Conservation (phyloP, 1,140 invertebrate species). For the Aphis craccivora region DNA sequence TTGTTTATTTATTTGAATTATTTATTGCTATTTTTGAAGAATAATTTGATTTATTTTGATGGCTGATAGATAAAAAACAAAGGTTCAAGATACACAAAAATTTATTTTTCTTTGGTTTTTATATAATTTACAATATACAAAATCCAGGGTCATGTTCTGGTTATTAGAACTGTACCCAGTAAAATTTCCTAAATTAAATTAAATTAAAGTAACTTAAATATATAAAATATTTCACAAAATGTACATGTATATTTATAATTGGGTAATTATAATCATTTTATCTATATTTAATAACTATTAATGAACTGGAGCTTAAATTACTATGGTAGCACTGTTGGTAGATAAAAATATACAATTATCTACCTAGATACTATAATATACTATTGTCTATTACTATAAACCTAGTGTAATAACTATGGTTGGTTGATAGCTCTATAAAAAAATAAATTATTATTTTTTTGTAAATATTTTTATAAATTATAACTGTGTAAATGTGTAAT, state of each 20-base stretch:
- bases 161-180: background rate
- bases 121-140: conserved; percentile 12
- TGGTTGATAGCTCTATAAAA: background rate
- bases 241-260: background rate
- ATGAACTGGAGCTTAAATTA: background rate
- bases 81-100: background rate
- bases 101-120: conserved; percentile 37
- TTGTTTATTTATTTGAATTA: background rate
- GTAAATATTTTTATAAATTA: background rate
- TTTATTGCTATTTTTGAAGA: background rate
- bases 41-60: background rate
- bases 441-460: background rate
- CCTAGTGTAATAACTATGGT: background rate
- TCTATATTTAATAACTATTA: background rate
- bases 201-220: background rate
- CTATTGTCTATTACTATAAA: background rate
- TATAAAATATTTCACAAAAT: conserved; percentile 18
- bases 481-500: background rate
- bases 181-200: conserved; percentile 1
- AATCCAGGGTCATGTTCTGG: background rate
- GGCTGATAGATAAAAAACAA: background rate
- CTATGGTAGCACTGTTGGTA: background rate
- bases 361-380: background rate
- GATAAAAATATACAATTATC: background rate
- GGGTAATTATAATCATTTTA: background rate